Base-by-base conservation (phyloP, 2,888 invertebrate genomes). In the Trachelus iudaicus region DNA sequence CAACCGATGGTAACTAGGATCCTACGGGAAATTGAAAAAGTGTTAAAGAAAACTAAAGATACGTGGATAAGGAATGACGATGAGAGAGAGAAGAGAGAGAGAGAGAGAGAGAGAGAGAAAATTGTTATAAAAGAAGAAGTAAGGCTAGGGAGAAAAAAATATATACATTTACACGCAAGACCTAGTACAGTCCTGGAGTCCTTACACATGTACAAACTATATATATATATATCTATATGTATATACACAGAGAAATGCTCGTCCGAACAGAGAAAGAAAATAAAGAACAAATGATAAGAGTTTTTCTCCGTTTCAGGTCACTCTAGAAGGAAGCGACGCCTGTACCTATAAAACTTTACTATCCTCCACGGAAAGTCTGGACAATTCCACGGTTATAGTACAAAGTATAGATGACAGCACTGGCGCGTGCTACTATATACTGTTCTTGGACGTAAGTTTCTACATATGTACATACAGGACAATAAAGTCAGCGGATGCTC, bases 361-460 rank as follows among this genome's bases (percentile, higher is more conserved):
- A 40, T 73, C 75, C 23, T 71, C 78, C 34, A 34, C 69, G 31
- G 85, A 87, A 80, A 83, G 84, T 84, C 79, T 81, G 34, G 84
- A 86, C 79, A 89, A 89, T 85, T 87, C 86, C 73, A 87, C 86
- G 71, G 87, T 87, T 78, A 85, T 83, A 80, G 82, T 88, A 75
- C 83, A 85, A 79, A 87, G 85, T 79, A 89, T 87, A 77, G 82
- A 86, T 73, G 78, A 77, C 4, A 77, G 81, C 31, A 75, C 80
- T 76, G 86, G 83, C 68, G 86, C 87, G 30, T 90, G 90, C 82
- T 88, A 88, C 80, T 90, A 90, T 79, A 86, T 85, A 6, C 85
- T 90, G 69, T 90, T 90, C 78, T 84, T 89, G 76, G 90, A 90
- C 81, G 90, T 90, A 83, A 90, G 90, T 87, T 23, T 4, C 34